These are phyloP conservation scores for Cylindroiulus punctatus DNA, from an alignment of 2,888 invertebrate species.

Conservation along the genomic window DNA sequence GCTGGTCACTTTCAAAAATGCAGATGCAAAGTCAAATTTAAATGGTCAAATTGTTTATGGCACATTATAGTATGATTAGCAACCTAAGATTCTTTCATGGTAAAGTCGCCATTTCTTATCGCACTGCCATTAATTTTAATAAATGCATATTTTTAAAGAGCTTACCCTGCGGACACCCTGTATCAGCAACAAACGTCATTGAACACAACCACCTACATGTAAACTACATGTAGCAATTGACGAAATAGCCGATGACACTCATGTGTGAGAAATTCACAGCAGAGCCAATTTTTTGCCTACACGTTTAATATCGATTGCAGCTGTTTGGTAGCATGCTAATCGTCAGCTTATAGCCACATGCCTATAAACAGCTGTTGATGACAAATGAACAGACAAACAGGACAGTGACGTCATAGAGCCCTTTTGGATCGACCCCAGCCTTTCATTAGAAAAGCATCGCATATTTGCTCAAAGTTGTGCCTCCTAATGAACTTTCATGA, in stretches of 20 bases:
- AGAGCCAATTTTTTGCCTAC: neutral
- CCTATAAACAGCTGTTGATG: neutral
- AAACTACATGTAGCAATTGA: neutral
- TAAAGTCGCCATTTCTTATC: too few relatives aligned
- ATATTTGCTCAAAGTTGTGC: neutral
- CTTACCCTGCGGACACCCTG: neutral
- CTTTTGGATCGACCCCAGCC: neutral
- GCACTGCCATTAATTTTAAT: neutral
- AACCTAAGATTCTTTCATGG: too few relatives aligned
- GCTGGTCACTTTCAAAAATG: too few relatives aligned
- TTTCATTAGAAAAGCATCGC: neutral
- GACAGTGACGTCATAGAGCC: neutral
- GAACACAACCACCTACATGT: neutral
- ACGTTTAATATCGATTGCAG: constrained; percentile 1
- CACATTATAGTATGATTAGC: too few relatives aligned
- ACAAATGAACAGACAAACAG: neutral
- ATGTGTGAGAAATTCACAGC: neutral
- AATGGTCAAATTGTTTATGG: too few relatives aligned
- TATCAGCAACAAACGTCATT: neutral
- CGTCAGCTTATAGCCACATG: neutral
- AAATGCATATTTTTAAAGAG: neutral
- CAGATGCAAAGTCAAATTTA: too few relatives aligned
- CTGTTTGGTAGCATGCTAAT: constrained; percentile 1
- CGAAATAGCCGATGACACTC: neutral
- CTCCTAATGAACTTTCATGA: neutral